Conservation (phyloP, 1,140 invertebrate genomes). For the Xylocopa sonorina region DNA sequence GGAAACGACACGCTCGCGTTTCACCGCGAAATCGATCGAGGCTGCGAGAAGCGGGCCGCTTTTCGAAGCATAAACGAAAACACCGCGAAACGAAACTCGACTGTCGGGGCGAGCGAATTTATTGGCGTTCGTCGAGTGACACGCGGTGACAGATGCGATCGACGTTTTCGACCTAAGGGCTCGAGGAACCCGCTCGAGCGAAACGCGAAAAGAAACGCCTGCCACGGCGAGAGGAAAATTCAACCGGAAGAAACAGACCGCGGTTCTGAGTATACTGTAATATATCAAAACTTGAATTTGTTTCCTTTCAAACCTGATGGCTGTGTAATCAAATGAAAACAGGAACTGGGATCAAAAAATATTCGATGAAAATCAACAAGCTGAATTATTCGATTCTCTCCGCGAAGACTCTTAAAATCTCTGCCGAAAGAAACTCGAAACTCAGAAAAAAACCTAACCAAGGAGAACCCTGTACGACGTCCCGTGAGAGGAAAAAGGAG, state of each 20-base stretch:
- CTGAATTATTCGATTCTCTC: not conserved
- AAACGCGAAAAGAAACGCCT: not conserved
- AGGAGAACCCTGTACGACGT: not conserved
- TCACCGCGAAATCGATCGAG: not conserved
- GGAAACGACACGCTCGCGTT: not conserved
- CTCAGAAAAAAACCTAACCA: not conserved
- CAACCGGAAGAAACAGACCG: not conserved
- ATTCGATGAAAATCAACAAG: no score
- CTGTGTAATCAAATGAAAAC: no score
- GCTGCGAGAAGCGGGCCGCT: not conserved
- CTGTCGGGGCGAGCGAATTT: conserved; percentile 11
- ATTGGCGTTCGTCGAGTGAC: conserved; percentile 2
- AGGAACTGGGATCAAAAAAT: no score
- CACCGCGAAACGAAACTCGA: not conserved
- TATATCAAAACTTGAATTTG: not conserved
- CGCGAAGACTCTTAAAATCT: not conserved
- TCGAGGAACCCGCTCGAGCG: not conserved
- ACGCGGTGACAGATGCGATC: conserved; percentile 16
- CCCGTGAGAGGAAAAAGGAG: not conserved
- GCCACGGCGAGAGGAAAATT: not conserved
- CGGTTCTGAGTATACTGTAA: not conserved
- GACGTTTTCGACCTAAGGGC: not conserved
- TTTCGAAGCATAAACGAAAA: conserved; percentile 12
- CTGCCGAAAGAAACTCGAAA: not conserved
- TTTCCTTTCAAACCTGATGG: no score